A percentile compares a stretch with the other conserved stretches of the same genome.
These are phyloP conservation scores for Lottia scabra DNA, from an alignment of 2,888 invertebrate genomes.

Conservation along the genomic window DNA sequence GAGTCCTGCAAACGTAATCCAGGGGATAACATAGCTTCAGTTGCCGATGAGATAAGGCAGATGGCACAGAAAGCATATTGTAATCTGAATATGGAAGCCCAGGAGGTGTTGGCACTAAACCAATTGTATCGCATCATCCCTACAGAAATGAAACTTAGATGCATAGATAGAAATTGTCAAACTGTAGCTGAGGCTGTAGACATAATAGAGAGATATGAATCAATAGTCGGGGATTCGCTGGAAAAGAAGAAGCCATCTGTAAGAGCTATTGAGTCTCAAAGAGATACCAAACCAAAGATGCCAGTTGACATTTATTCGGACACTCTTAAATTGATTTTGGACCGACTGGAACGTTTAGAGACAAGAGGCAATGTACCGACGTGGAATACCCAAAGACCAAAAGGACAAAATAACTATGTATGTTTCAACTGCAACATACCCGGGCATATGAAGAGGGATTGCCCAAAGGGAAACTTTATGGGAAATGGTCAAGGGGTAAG, in stretches of 20 bases:
- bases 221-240: neutral
- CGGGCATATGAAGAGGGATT: conserved; percentile 7
- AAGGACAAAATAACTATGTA: too few relatives aligned
- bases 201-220: conserved; percentile 10
- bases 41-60: neutral
- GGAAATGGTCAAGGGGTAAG: neutral
- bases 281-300: neutral
- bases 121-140: too few relatives aligned
- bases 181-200: too few relatives aligned
- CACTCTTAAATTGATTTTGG: neutral
- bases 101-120: conserved; percentile 2
- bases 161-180: conserved; percentile 10
- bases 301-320: too few relatives aligned
- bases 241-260: neutral
- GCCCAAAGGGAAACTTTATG: neutral
- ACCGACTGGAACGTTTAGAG: neutral
- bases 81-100: neutral
- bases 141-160: neutral
- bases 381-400: neutral
- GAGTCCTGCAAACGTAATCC: neutral
- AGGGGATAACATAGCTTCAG: neutral
- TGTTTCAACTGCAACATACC: conserved; percentile 6
- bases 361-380: too few relatives aligned
- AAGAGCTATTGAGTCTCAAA: neutral
- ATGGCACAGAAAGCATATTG: neutral